A percentile compares a stretch with the other conserved stretches of the same genome.
Conservation (phyloP, 1,140 invertebrate genomes). For the Papilio polyxenes region DNA sequence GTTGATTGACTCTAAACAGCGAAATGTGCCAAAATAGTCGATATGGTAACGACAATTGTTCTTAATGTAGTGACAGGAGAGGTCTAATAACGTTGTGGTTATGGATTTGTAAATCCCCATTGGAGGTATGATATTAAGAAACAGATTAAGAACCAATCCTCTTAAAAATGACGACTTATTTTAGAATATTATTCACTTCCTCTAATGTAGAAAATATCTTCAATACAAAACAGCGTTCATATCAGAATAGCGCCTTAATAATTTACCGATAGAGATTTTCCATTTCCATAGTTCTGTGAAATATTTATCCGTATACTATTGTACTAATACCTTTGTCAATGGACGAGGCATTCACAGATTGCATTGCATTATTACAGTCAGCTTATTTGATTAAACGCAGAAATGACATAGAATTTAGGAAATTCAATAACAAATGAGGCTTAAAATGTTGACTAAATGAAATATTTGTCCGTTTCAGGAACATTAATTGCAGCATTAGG, state of each 20-base stretch:
- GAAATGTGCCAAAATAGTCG: background rate
- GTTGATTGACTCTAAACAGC: background rate
- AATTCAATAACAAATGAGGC: background rate
- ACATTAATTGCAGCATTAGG: background rate
- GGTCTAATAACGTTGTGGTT: too few species aligned
- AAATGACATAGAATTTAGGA: background rate
- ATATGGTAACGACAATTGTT: background rate
- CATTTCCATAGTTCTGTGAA: background rate
- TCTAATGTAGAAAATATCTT: background rate
- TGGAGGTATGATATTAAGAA: too few species aligned
- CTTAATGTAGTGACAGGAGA: too few species aligned
- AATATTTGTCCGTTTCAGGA: background rate
- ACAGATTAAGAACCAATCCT: too few species aligned
- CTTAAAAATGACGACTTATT: too few species aligned
- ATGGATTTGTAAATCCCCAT: too few species aligned
- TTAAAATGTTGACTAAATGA: constrained; percentile 7
- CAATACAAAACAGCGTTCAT: background rate
- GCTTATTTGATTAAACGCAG: constrained; percentile 9
- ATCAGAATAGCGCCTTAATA: background rate
- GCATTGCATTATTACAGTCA: background rate
- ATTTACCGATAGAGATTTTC: background rate
- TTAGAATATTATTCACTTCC: background rate
- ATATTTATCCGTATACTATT: background rate
- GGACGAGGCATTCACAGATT: background rate
- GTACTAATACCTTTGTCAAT: background rate